A percentile compares a stretch with the other conserved stretches of the same genome.
Evolutionary conservation across 2,113 vertebrate species (phyloP).

Genomic region (Indicator indicator): DNA sequence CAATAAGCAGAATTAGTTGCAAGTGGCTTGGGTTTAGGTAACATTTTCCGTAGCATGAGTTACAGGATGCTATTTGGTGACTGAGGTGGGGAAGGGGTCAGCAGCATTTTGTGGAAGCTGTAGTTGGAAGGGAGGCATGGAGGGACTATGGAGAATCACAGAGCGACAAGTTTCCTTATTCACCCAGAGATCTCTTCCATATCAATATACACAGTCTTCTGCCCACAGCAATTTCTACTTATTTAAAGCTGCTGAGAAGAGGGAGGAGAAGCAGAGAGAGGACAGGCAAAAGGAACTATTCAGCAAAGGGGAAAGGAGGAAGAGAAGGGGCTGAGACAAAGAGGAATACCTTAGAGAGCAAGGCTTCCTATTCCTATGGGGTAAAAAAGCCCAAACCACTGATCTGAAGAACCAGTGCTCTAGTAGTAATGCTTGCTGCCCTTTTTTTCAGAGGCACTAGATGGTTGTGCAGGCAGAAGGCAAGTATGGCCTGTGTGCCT

Average conservation of each 20-base stretch:
- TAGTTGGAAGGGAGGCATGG: neutral
- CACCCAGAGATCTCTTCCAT: neutral
- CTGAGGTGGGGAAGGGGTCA: neutral
- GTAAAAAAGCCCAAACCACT: neutral
- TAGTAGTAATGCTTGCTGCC: neutral
- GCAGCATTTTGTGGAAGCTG: neutral
- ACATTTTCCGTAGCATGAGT: neutral
- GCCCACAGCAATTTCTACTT: neutral
- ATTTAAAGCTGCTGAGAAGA: neutral
- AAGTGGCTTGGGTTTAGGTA: neutral
- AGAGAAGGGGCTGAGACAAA: neutral
- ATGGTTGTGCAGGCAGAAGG: neutral
- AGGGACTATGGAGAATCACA: neutral
- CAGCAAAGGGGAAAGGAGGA: neutral
- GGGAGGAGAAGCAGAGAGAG: neutral
- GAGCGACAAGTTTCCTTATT: neutral
- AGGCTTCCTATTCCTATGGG: neutral
- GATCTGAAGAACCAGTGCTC: neutral
- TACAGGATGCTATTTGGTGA: neutral
- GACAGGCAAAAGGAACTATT: neutral
- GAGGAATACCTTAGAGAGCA: neutral
- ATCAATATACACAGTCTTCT: neutral
- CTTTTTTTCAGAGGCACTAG: neutral
- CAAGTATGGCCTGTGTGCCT: neutral
- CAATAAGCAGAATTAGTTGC: neutral